Evolutionary conservation across 2,888 invertebrate species (phyloP).

Genomic region (Leistus spinibarbis): DNA sequence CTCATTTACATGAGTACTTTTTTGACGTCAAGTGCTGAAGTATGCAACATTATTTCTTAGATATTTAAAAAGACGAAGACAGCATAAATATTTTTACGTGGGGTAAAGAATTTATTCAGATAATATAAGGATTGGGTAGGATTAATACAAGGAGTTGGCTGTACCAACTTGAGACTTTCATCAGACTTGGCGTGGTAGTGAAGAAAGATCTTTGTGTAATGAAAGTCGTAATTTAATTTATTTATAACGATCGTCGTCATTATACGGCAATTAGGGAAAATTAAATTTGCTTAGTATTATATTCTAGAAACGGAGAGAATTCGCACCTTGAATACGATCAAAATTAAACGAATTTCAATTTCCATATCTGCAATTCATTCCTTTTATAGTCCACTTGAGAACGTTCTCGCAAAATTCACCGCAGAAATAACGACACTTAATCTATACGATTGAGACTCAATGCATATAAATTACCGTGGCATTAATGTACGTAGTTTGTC

Average conservation of each 20-base stretch:
- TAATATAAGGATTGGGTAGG: background rate
- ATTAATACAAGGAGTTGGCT: background rate
- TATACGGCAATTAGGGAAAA: background rate
- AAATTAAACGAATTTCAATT: background rate
- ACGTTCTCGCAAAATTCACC: background rate
- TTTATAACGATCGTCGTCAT: background rate
- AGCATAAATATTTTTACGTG: no score
- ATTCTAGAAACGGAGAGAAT: background rate
- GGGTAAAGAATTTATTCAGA: background rate
- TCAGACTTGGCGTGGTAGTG: background rate
- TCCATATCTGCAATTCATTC: background rate
- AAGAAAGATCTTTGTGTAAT: background rate
- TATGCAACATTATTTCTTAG: no score
- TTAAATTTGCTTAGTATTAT: background rate
- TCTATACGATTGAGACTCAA: conserved; percentile 3
- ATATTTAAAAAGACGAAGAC: no score
- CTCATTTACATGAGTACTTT: no score
- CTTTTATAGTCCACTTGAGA: background rate
- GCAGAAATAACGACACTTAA: conserved; percentile 1
- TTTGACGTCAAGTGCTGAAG: no score
- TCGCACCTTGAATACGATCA: background rate
- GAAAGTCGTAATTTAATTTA: background rate
- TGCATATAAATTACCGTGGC: conserved; percentile 30
- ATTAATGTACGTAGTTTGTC: conserved; percentile 35
- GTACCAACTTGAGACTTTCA: background rate